Evolutionary conservation across 2,113 vertebrate species (phyloP), one percentile per base, ranked within the genome.

Genomic region (Epinephelus fuscoguttatus): DNA sequence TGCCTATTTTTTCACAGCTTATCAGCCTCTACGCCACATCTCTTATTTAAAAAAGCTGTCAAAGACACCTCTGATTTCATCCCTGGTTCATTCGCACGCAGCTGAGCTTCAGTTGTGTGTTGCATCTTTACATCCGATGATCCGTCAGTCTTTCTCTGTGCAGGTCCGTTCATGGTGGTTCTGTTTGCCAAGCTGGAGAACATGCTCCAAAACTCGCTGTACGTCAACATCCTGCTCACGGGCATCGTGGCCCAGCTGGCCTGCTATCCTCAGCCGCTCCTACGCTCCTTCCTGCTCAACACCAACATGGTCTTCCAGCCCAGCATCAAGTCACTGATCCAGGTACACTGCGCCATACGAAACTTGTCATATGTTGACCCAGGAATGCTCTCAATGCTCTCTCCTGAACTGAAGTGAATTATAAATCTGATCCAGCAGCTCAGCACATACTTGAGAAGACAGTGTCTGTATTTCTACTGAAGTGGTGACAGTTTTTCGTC

Each of bases 241-340:
- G 98, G 98, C 90, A 96, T 99, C 82, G 93, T 99, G 90, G 96
- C 97, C 74, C 98, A 98, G 95, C 96, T 99, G 89, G 98, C 98
- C 87, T 98, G 96, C 89, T 97, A 98, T 91, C 97, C 98, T 12
- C 98, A 99, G 94, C 98, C 98, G 40, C 96, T 99, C 86, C 96
- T 99, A 30, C 97, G 97, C 88, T 99, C 97, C 94, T 99, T 99
- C 94, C 97, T 99, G 83, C 97, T 99, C 89, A 99, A 98, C 96
- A 97, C 97, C 95, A 99, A 98, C 95, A 99, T 99, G 98, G 98
- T 99, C 93, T 99, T 99, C 96, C 98, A 99, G 95, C 98, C 98
- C 86, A 99, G 97, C 10, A 96, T 99, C 92, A 99, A 99, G 93
- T 99, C 98, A 19, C 96, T 99, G 86, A 96, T 99, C 83, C 98